Conservation (phyloP, 2,113 vertebrate genomes). For the Pelecanoides urinatrix region DNA sequence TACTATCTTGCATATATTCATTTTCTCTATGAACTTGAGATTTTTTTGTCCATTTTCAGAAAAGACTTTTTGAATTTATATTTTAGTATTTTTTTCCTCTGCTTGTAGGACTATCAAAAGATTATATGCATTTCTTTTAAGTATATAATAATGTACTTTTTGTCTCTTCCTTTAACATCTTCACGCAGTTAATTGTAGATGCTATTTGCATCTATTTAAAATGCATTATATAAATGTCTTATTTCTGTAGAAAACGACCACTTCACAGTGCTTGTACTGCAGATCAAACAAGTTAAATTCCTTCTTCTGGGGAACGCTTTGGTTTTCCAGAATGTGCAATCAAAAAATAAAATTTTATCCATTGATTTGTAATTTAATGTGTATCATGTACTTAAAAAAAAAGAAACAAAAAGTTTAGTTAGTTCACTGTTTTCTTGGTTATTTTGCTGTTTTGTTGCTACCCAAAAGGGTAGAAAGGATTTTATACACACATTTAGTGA, state of each 20-base stretch:
- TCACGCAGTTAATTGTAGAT: neutral
- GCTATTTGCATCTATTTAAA: conserved; percentile 55
- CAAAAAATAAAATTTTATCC: neutral
- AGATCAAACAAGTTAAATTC: neutral
- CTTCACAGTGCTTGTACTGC: neutral
- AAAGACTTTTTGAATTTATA: conserved; percentile 28
- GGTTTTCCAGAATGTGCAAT: neutral
- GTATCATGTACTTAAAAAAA: neutral
- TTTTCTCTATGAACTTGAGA: conserved; percentile 58
- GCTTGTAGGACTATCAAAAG: neutral
- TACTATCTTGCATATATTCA: conserved; percentile 67
- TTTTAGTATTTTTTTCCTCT: neutral
- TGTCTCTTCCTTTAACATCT: conserved; percentile 8
- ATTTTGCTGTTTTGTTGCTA: neutral
- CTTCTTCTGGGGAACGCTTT: neutral
- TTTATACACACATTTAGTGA: neutral
- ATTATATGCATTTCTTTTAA: conserved; percentile 46
- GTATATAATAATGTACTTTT: conserved; percentile 12
- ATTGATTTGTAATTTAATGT: neutral
- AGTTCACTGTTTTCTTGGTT: neutral
- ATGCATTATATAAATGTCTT: conserved; percentile 47
- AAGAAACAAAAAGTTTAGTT: neutral
- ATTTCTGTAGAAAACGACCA: conserved; percentile 1
- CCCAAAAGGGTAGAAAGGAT: neutral
- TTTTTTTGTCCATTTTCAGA: neutral